Evolutionary conservation across 2,113 vertebrate species (phyloP), one percentile per base, ranked within the genome.

Genomic region (Ophthalmolycus amberensis): DNA sequence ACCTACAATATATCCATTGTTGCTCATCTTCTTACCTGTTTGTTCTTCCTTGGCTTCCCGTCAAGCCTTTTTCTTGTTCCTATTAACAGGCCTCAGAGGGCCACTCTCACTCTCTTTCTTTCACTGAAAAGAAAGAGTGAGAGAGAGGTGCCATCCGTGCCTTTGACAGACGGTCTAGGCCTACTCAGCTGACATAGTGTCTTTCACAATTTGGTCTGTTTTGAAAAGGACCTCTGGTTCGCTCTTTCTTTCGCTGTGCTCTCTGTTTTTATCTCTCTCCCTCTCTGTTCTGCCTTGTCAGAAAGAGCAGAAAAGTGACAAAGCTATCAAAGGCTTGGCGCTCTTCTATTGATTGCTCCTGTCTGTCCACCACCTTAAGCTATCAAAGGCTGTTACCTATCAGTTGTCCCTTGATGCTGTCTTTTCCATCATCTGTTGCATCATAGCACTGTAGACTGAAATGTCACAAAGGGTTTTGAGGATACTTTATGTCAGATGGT

Each of bases 311-410:
- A 63, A 76, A 81, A 85, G 85, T 85, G 85, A 85, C 89, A 92
- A 82, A 9, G 77, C 88, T 90, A 93, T 94, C 88, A 94, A 92
- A 94, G 79, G 77, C 75, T 65, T 27, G 63, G 22, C 20, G 77
- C 76, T 85, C 74, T 15, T 77, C 84, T 92, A 93, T 93, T 89
- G 92, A 94, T 92, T 92, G 79, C 84, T 75, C 85, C 83, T 82
- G 71, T 92, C 92, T 85, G 83, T 89, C 80, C 75, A 60, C 76
- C 85, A 91, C 91, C 93, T 92, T 85, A 85, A 93, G 83, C 89
- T 84, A 90, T 91, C 90, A 92, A 91, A 90, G 82, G 75, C 83
- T 88, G 92, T 91, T 90, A 89, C 88, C 90, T 90, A 91, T 91
- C 85, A 87, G 83, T 88, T 16, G 73, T 80, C 44, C 71, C 81